A percentile compares a stretch with the other conserved stretches of the same genome.
These are phyloP conservation scores for Vesta saturnalis DNA, from an alignment of 2,888 invertebrate species.

Conservation along the genomic window DNA sequence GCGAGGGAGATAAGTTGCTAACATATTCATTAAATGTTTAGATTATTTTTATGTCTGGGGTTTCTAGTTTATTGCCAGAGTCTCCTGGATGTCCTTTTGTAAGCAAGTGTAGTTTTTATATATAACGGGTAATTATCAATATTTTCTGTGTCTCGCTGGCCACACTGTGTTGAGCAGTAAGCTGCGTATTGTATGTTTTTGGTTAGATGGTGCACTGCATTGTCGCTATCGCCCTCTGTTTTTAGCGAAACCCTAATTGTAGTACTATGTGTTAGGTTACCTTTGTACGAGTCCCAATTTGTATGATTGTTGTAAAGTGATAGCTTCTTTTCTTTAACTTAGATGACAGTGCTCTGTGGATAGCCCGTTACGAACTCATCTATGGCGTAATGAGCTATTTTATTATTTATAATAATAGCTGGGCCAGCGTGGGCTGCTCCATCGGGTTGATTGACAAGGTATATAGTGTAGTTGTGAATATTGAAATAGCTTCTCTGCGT, in stretches of 20 bases:
- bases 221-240: not conserved
- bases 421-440: not conserved
- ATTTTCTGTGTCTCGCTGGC: not conserved
- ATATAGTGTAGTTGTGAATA: conserved; percentile 33
- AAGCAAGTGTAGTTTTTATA: conserved; percentile 9
- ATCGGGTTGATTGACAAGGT: not conserved
- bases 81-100: conserved; percentile 14
- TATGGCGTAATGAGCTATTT: not conserved
- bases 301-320: too few relatives aligned
- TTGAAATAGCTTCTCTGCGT: conserved; percentile 4
- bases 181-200: conserved; percentile 22
- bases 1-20: conserved; percentile 7
- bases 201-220: not conserved
- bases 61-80: conserved; percentile 32
- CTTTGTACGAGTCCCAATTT: not conserved
- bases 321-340: too few relatives aligned
- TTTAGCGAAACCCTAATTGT: not conserved
- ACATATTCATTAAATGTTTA: conserved; percentile 26
- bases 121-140: conserved; percentile 11
- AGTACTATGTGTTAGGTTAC: not conserved
- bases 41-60: conserved; percentile 21
- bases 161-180: conserved; percentile 30
- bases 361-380: not conserved
- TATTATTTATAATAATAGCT: not conserved
- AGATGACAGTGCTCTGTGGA: not conserved